Conservation (phyloP, 2,797 vertebrate genomes). For the Setipinna tenuifilis region DNA sequence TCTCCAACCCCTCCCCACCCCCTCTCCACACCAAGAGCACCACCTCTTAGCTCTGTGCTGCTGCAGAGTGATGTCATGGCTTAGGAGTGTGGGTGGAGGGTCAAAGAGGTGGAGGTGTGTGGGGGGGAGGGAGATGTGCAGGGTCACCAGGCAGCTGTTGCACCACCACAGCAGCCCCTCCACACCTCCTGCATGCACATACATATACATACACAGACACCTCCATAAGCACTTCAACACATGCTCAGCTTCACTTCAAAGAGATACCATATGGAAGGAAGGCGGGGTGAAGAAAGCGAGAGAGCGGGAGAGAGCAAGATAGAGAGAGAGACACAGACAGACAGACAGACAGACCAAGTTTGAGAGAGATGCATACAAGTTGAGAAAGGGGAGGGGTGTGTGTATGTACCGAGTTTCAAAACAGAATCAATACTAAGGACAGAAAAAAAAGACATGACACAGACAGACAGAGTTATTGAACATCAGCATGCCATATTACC, state of each 20-base stretch:
- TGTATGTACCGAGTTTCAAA: no score
- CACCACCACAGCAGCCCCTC: not conserved
- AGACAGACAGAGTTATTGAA: no score
- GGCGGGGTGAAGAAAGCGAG: not conserved
- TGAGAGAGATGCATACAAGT: no score
- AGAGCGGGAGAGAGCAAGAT: not conserved
- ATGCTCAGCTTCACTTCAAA: not conserved
- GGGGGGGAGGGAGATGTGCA: not conserved
- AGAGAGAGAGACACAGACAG: not conserved
- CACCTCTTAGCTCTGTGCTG: not conserved
- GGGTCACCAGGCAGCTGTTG: not conserved
- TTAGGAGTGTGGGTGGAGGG: not conserved
- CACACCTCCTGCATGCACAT: not conserved
- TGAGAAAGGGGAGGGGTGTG: no score
- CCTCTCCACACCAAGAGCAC: not conserved
- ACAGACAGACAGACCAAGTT: not conserved
- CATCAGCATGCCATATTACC: no score
- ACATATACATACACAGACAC: not conserved
- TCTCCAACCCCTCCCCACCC: not conserved
- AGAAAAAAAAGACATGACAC: no score
- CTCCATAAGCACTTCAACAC: not conserved
- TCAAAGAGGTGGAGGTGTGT: not conserved
- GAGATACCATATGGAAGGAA: not conserved
- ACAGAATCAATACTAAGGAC: no score
- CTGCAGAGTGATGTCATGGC: conserved; percentile 6